Percentiles rank a stretch among this genome's conserved stretches.
Conservation (phyloP, 2,888 invertebrate genomes). For the Zaprionus obscuricornis region DNA sequence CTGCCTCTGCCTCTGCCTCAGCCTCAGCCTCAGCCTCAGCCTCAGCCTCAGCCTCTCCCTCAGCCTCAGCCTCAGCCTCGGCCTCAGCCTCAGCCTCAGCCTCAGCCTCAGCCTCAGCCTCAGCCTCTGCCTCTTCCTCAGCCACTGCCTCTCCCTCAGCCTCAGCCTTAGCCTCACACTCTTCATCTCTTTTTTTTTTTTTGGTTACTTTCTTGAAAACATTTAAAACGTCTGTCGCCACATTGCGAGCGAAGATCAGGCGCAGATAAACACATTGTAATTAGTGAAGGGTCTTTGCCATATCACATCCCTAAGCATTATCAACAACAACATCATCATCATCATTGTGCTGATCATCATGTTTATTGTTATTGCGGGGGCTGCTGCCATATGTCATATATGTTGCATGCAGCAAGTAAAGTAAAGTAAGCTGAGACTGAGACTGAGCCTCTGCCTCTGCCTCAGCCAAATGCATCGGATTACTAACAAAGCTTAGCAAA, state of each 20-base stretch:
- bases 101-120: too few species aligned
- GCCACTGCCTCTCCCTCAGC: background rate
- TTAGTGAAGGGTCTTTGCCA: slow-evolving; percentile 54
- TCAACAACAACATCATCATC: slow-evolving; percentile 14
- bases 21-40: too few species aligned
- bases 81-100: too few species aligned
- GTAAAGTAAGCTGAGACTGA: slow-evolving; percentile 72
- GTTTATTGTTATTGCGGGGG: too few species aligned
- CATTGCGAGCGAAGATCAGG: slow-evolving; percentile 61
- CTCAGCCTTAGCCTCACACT: too few species aligned
- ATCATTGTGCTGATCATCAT: slow-evolving; percentile 3
- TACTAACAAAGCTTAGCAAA: slow-evolving; percentile 45
- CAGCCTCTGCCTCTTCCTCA: background rate
- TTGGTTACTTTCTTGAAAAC: slow-evolving; percentile 11
- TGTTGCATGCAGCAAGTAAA: background rate
- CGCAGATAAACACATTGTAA: slow-evolving; percentile 74
- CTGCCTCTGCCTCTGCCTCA: too few species aligned
- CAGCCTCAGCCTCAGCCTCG: too few species aligned
- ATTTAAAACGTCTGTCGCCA: slow-evolving; percentile 64
- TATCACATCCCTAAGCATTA: slow-evolving; percentile 21
- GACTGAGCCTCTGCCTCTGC: too few species aligned
- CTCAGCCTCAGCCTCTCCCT: too few species aligned
- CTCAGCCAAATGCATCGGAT: slow-evolving; percentile 60
- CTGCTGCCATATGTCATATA: slow-evolving; percentile 62
- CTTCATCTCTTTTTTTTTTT: background rate